phyloP scores from a whole-genome alignment of 2,113 vertebrate genomes.

The Pluvianellus socialis region DNA sequence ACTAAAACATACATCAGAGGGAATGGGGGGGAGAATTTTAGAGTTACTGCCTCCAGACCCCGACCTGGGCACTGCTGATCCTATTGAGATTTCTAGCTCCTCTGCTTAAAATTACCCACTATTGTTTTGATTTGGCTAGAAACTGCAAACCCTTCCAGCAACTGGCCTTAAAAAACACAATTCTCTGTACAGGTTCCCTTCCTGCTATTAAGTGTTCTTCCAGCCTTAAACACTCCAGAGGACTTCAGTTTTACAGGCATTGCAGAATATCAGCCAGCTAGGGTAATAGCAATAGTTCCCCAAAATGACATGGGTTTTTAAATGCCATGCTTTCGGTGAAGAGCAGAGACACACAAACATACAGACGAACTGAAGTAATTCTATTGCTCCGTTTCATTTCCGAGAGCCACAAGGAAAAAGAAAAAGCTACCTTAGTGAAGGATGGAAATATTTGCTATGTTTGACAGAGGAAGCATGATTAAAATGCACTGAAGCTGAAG shows the following conservation, averaged over 20 bases:
- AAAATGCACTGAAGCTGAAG: conserved; percentile 69
- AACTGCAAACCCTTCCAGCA: background rate
- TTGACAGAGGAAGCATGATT: conserved; percentile 66
- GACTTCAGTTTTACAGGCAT: background rate
- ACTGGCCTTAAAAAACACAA: background rate
- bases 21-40: background rate
- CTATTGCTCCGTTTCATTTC: background rate
- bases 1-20: background rate
- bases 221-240: background rate
- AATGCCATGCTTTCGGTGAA: background rate
- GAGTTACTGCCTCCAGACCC: background rate
- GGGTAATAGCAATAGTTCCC: background rate
- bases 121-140: background rate
- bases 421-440: conserved; percentile 33
- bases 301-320: background rate
- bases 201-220: background rate
- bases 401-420: background rate
- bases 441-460: conserved; percentile 21
- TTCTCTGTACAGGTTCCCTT: background rate
- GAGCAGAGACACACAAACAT: background rate
- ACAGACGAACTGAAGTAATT: conserved; percentile 20
- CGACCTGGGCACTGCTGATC: background rate
- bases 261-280: background rate
- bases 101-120: background rate
- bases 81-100: background rate